phyloP scores from a whole-genome alignment of 2,113 vertebrate genomes.

The Microtus richardsoni region DNA sequence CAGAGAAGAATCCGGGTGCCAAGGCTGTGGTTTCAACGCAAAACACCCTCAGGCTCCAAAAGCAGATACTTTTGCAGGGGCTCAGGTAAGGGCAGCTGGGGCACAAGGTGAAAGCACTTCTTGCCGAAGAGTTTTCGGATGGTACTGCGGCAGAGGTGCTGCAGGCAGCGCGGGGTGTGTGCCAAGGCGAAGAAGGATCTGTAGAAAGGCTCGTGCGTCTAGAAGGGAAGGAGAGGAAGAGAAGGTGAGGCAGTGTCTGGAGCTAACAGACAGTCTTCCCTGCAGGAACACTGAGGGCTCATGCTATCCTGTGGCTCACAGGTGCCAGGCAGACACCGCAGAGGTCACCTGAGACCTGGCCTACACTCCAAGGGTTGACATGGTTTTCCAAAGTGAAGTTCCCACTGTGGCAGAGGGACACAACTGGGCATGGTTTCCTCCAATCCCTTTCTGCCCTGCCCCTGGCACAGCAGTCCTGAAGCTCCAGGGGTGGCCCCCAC shows the following conservation, averaged over 20 bases:
- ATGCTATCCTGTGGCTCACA: neutral
- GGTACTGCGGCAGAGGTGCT: slow-evolving; percentile 84
- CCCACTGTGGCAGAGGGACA: no score
- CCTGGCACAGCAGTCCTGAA: no score
- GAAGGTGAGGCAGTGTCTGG: accelerated
- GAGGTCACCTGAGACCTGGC: neutral
- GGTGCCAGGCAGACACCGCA: accelerated
- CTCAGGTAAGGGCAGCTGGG: slow-evolving; percentile 84
- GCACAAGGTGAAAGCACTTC: slow-evolving; percentile 81
- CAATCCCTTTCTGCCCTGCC: accelerated
- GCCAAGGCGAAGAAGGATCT: slow-evolving; percentile 82
- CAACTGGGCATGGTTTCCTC: neutral
- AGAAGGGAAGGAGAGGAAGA: neutral
- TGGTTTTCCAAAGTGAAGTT: neutral
- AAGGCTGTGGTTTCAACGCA: slow-evolving; percentile 72
- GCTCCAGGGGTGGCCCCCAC: neutral
- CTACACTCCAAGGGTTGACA: neutral
- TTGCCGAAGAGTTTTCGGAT: slow-evolving; percentile 75
- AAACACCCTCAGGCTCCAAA: slow-evolving; percentile 83
- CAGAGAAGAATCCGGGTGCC: accelerated
- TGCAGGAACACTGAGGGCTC: neutral
- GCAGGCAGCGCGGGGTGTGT: slow-evolving; percentile 77
- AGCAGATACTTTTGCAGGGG: slow-evolving; percentile 84
- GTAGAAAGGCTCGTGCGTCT: slow-evolving; percentile 87
- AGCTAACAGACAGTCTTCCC: accelerated